These are phyloP conservation scores for Natrix natrix DNA, from an alignment of 2,797 vertebrate species.

Conservation along the genomic window DNA sequence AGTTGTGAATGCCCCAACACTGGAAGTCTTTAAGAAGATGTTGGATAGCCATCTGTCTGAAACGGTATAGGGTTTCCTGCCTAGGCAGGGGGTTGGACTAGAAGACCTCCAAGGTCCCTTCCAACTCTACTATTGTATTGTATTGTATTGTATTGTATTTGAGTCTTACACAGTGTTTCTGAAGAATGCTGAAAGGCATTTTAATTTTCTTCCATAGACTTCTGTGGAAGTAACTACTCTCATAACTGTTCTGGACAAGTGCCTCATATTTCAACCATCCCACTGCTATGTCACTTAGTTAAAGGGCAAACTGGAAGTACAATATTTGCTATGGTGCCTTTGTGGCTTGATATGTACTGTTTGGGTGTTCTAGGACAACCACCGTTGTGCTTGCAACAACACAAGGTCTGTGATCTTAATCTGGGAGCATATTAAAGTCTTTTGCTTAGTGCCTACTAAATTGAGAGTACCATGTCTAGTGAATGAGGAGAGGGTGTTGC, in stretches of 20 bases:
- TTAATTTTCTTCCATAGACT: neutral
- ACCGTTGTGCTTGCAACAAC: neutral
- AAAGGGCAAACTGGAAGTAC: too few species aligned
- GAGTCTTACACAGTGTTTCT: neutral
- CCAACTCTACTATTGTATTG: too few species aligned
- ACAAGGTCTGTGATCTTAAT: neutral
- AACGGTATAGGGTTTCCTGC: too few species aligned
- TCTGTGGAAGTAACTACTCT: neutral
- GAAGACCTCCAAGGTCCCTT: too few species aligned
- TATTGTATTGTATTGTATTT: too few species aligned
- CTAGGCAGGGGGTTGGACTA: too few species aligned
- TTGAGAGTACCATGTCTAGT: neutral
- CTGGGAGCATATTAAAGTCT: neutral
- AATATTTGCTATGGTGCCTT: neutral
- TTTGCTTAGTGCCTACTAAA: constrained; percentile 13
- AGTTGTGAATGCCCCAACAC: too few species aligned
- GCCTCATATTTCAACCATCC: neutral
- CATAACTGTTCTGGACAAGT: neutral
- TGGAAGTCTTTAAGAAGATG: too few species aligned
- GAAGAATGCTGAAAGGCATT: neutral
- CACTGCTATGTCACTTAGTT: neutral
- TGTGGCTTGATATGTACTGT: neutral
- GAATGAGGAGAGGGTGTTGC: neutral
- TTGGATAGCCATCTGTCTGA: too few species aligned
- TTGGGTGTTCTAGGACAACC: neutral